phyloP scores from a whole-genome alignment of 2,797 vertebrate species.

The Lutra lutra region DNA sequence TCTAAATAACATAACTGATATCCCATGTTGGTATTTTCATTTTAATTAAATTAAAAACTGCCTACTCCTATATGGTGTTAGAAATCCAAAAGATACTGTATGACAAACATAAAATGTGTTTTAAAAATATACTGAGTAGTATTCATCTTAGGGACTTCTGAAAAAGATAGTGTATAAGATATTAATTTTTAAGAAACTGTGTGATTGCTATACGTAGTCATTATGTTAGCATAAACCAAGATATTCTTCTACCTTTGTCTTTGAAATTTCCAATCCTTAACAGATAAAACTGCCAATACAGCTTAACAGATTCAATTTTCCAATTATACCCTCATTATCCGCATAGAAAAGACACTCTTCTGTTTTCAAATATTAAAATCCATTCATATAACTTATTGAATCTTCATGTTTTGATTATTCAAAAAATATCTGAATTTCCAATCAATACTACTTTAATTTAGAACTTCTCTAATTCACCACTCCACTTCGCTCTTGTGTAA shows the following conservation, averaged over 20 bases:
- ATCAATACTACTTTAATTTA: background rate
- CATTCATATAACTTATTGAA: background rate
- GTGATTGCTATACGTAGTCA: background rate
- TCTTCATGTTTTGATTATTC: background rate
- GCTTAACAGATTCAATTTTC: background rate
- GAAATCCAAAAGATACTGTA: background rate
- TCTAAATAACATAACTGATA: conserved; percentile 23
- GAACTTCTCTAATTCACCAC: background rate
- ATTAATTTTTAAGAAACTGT: background rate
- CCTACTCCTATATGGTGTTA: background rate
- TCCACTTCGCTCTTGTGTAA: background rate
- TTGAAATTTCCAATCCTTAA: background rate
- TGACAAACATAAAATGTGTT: background rate
- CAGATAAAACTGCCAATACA: background rate
- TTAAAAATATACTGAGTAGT: background rate
- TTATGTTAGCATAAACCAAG: background rate
- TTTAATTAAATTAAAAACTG: conserved; percentile 47
- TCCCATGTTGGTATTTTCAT: background rate
- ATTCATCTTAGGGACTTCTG: background rate
- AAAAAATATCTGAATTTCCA: background rate
- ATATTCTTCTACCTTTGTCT: background rate
- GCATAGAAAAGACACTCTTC: background rate
- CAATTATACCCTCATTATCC: background rate
- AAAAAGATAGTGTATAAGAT: background rate
- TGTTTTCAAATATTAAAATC: background rate